These are phyloP conservation scores for Rhopilema esculentum DNA, from an alignment of 30 jellyfish, hydroid and myxozoan genomes.

Conservation along the genomic window DNA sequence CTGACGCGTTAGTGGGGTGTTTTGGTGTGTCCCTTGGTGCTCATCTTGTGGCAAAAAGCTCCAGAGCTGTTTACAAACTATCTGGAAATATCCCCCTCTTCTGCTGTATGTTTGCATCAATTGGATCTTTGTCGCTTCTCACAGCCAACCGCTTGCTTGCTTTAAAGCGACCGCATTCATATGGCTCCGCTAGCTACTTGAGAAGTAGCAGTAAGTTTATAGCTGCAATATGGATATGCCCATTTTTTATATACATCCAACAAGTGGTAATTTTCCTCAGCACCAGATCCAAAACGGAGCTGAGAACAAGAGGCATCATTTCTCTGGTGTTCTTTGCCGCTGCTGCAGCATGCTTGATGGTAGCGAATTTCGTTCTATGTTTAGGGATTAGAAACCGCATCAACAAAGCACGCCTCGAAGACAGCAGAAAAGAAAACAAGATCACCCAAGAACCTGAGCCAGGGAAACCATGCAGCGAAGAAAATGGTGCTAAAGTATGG, in stretches of 20 bases:
- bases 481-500: neutral
- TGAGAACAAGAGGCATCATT: slow-evolving; percentile 2
- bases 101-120: slow-evolving; percentile 46
- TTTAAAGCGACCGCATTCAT: slow-evolving; percentile 8
- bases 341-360: neutral
- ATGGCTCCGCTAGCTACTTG: slow-evolving; percentile 3
- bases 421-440: neutral
- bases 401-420: neutral
- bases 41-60: neutral
- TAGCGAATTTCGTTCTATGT: neutral
- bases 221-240: slow-evolving; percentile 9
- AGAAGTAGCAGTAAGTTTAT: neutral
- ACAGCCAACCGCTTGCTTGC: slow-evolving; percentile 48
- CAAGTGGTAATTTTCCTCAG: slow-evolving; percentile 5
- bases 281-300: neutral
- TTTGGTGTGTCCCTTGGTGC: slow-evolving; percentile 33
- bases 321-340: slow-evolving; percentile 1
- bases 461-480: neutral
- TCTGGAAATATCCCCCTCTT: slow-evolving; percentile 50
- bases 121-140: slow-evolving; percentile 24
- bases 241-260: slow-evolving; percentile 16
- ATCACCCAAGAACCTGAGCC: neutral
- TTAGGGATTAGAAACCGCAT: neutral
- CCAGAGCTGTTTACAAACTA: slow-evolving; percentile 10
- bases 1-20: slow-evolving; percentile 28